A percentile compares a stretch with the other conserved stretches of the same genome.
phyloP scores from a whole-genome alignment of 2,797 vertebrate species.

The Miichthys miiuy region DNA sequence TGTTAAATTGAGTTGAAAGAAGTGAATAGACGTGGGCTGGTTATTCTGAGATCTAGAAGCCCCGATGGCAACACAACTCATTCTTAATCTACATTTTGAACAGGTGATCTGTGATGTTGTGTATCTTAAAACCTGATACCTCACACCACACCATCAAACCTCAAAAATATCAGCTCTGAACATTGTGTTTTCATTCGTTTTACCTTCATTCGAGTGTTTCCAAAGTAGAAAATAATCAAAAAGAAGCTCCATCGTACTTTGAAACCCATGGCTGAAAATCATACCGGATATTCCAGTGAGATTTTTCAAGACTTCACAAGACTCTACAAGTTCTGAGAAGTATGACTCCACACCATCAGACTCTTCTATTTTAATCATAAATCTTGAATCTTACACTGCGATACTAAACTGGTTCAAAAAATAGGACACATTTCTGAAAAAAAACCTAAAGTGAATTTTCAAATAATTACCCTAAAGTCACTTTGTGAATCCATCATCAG shows the following conservation, averaged over 20 bases:
- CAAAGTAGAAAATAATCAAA: constrained; percentile 11
- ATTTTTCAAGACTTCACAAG: constrained; percentile 6
- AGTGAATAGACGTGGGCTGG: constrained; percentile 8
- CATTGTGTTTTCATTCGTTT: neutral
- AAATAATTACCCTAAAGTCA: neutral
- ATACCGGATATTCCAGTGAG: constrained; percentile 24
- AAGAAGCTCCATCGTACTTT: neutral
- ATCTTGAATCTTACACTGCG: constrained; percentile 9
- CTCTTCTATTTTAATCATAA: constrained; percentile 30
- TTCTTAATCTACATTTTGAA: constrained; percentile 9
- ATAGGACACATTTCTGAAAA: neutral
- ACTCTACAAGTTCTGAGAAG: constrained; percentile 6
- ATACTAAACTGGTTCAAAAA: constrained; percentile 16
- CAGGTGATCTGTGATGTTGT: neutral
- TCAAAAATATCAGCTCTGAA: neutral
- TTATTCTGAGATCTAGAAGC: constrained; percentile 1
- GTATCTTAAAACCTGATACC: neutral
- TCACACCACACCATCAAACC: neutral
- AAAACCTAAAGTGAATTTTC: neutral
- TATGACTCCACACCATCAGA: constrained; percentile 11
- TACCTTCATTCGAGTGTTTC: neutral
- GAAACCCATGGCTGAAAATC: constrained; percentile 4
- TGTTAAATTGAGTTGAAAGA: constrained; percentile 19
- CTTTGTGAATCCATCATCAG: constrained; percentile 13
- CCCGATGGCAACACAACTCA: neutral